Conservation (phyloP, 2,113 vertebrate species). For the Regulus satrapa region DNA sequence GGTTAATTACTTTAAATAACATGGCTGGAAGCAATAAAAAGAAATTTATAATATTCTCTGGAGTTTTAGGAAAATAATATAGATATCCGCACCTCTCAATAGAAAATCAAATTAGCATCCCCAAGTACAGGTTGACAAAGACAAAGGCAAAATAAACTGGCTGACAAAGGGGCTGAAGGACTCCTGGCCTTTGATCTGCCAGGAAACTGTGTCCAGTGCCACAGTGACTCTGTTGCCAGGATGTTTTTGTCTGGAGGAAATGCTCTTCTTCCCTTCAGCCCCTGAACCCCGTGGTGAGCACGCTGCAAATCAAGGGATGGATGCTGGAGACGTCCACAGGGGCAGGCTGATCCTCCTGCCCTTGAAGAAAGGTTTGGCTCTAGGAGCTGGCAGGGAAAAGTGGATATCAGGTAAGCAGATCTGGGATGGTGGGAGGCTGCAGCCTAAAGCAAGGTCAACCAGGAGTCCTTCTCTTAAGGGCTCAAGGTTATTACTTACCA, state of each 20-base stretch:
- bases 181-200: neutral
- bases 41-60: conserved; percentile 85
- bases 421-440: neutral
- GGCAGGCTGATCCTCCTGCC: neutral
- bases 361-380: neutral
- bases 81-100: conserved; percentile 71
- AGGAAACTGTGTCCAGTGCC: neutral
- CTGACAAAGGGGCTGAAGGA: conserved; percentile 3
- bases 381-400: neutral
- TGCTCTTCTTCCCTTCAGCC: neutral
- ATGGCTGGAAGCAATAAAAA: conserved; percentile 87
- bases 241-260: neutral
- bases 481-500: neutral
- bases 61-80: conserved; percentile 80
- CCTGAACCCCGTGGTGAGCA: neutral
- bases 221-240: neutral
- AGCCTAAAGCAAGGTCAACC: neutral
- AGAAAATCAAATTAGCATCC: conserved; percentile 55
- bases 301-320: neutral
- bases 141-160: conserved; percentile 36
- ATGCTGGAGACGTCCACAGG: neutral
- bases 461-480: neutral
- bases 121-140: conserved; percentile 56
- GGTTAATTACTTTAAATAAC: conserved; percentile 99
- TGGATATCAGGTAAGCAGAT: neutral